phyloP scores from a whole-genome alignment of 2,888 invertebrate species.

The Mythimna albipuncta region DNA sequence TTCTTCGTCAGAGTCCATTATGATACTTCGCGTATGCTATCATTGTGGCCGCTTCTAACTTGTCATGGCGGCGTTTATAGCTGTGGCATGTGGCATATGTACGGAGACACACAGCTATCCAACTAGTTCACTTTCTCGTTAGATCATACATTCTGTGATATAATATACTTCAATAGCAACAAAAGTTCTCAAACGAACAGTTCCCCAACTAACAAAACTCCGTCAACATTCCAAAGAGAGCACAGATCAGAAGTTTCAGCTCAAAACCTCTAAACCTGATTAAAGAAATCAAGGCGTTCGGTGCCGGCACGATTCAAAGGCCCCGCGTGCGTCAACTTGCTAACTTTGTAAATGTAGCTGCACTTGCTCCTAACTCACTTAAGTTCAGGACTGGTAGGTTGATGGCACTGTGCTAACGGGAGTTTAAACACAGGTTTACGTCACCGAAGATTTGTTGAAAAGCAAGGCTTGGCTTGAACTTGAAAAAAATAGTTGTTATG shows the following conservation, averaged over 20 bases:
- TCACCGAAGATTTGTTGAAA: background rate
- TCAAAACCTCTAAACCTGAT: slow-evolving; percentile 47
- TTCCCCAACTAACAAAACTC: slow-evolving; percentile 18
- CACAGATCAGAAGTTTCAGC: slow-evolving; percentile 36
- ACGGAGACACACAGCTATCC: too few relatives aligned
- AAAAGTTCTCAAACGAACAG: background rate
- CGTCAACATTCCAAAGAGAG: slow-evolving; percentile 19
- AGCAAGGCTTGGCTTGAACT: background rate
- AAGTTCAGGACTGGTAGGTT: slow-evolving; percentile 51
- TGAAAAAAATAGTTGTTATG: too few relatives aligned
- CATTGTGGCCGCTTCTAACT: too few relatives aligned
- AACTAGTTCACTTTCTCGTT: too few relatives aligned
- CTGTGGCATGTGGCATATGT: too few relatives aligned
- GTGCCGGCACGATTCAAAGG: slow-evolving; percentile 54
- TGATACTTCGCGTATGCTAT: too few relatives aligned
- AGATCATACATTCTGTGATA: background rate
- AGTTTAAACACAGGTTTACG: background rate
- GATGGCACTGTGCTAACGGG: slow-evolving; percentile 16
- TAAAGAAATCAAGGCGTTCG: slow-evolving; percentile 63
- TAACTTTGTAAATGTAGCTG: slow-evolving; percentile 66
- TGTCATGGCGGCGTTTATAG: too few relatives aligned
- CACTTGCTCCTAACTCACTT: slow-evolving; percentile 66
- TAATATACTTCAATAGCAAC: background rate
- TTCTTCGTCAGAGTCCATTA: too few relatives aligned
- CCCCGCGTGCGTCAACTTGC: slow-evolving; percentile 53